phyloP scores from a whole-genome alignment of 2,888 invertebrate species.

The Yponomeuta malinellus region DNA sequence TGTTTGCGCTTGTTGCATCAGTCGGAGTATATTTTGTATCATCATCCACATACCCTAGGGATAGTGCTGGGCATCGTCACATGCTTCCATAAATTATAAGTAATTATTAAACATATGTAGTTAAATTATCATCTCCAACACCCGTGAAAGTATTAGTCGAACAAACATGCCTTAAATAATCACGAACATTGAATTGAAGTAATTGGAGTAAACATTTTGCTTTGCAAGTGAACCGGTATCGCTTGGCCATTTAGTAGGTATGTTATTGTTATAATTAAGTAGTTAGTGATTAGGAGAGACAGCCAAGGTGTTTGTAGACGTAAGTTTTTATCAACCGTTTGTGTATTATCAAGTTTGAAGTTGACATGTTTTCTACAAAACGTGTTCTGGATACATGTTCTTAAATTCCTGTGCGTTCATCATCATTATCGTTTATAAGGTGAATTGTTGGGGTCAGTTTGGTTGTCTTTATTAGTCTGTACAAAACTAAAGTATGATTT shows the following conservation, averaged over 20 bases:
- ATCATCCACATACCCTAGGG: slow-evolving; percentile 38
- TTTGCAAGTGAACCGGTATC: slow-evolving; percentile 36
- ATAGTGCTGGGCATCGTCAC: slow-evolving; percentile 37
- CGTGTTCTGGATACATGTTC: slow-evolving; percentile 51
- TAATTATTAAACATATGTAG: slow-evolving; percentile 33
- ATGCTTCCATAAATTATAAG: slow-evolving; percentile 62
- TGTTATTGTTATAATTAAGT: slow-evolving; percentile 4
- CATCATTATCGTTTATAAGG: slow-evolving; percentile 27
- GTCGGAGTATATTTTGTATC: slow-evolving; percentile 47
- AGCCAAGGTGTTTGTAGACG: slow-evolving; percentile 23
- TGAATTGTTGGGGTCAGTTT: slow-evolving; percentile 47
- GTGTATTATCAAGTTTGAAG: slow-evolving; percentile 58
- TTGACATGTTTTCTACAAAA: slow-evolving; percentile 50
- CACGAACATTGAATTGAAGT: slow-evolving; percentile 9
- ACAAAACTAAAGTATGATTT: slow-evolving; percentile 58
- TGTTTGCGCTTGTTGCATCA: slow-evolving; percentile 69
- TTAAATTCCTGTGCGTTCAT: slow-evolving; percentile 68
- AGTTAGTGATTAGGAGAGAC: slow-evolving; percentile 16
- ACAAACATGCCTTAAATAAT: slow-evolving; percentile 50
- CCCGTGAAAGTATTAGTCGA: slow-evolving; percentile 58
- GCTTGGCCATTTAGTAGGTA: slow-evolving; percentile 36
- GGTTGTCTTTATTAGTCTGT: slow-evolving; percentile 63
- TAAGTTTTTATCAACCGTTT: slow-evolving; percentile 72
- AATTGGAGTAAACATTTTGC: slow-evolving; percentile 19
- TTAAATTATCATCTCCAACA: slow-evolving; percentile 46